Percentiles rank a stretch among this genome's conserved stretches.
phyloP scores from a whole-genome alignment of 2,888 invertebrate species.

The Sinotaia quadrata region DNA sequence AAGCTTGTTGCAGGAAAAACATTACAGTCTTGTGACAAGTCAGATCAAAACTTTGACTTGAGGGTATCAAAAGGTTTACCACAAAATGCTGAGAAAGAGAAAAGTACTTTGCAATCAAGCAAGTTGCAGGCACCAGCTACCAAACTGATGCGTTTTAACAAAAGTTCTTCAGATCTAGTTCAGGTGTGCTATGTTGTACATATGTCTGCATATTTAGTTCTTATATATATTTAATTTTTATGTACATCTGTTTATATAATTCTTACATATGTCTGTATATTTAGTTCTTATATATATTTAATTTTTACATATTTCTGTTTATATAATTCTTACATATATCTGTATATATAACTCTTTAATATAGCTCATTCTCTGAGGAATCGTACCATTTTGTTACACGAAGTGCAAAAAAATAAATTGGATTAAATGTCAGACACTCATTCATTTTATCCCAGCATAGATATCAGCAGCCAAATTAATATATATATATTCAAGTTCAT shows the following conservation, averaged over 20 bases:
- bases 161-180: slow-evolving; percentile 25
- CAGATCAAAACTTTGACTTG: no score
- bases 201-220: no score
- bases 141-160: slow-evolving; percentile 13
- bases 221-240: no score
- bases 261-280: background rate
- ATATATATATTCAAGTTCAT: no score
- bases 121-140: slow-evolving; percentile 19
- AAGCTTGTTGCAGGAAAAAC: slow-evolving; percentile 3
- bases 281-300: background rate
- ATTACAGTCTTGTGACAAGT: background rate
- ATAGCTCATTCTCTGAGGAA: background rate
- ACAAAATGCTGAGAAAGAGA: background rate
- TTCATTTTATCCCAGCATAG: no score
- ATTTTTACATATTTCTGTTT: background rate
- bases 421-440: no score
- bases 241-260: background rate
- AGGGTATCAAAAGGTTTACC: no score
- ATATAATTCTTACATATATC: background rate
- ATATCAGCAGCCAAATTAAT: no score
- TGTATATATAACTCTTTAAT: background rate
- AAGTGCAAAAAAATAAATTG: no score
- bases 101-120: slow-evolving; percentile 18
- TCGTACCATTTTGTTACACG: no score
- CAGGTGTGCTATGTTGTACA: background rate